Percentiles rank a stretch among this genome's conserved stretches.
phyloP scores from a whole-genome alignment of 2,797 vertebrate genomes.

The Chrysocyon brachyurus region DNA sequence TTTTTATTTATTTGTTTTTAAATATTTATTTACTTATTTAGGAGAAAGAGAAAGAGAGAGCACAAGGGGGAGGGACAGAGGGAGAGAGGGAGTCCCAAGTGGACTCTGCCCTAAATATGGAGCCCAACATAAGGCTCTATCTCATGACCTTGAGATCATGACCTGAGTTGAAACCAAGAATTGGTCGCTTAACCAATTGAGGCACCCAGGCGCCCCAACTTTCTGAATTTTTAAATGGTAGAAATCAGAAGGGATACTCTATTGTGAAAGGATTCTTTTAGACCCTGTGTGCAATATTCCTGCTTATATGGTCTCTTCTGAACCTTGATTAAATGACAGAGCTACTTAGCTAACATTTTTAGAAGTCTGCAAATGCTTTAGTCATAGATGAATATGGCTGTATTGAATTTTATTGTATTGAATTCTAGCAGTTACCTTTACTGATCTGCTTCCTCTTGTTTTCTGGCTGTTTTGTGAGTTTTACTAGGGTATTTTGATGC shows the following conservation, averaged over 20 bases:
- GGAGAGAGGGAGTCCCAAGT: neutral
- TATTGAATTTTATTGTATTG: slow-evolving; percentile 25
- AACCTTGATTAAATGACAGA: slow-evolving; percentile 28
- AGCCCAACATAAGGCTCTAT: neutral
- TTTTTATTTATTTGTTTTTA: neutral
- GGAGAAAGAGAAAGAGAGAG: neutral
- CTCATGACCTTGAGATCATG: neutral
- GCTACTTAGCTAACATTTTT: neutral
- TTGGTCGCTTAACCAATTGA: neutral
- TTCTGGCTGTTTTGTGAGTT: slow-evolving; percentile 46
- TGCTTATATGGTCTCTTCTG: neutral
- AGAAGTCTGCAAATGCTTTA: slow-evolving; percentile 30
- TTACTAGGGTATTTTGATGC: slow-evolving; percentile 3
- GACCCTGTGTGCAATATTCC: neutral
- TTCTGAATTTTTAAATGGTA: slow-evolving; percentile 45
- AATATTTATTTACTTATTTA: neutral
- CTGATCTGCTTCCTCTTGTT: slow-evolving; percentile 16
- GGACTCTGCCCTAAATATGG: neutral
- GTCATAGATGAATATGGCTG: neutral
- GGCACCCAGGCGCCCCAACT: neutral
- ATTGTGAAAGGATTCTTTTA: slow-evolving; percentile 25
- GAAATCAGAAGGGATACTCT: neutral
- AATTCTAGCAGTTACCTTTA: slow-evolving; percentile 8
- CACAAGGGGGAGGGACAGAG: neutral
- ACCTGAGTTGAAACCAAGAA: neutral